Evolutionary conservation across 2,113 vertebrate species (phyloP).

Genomic region (Prochilodus magdalenae): DNA sequence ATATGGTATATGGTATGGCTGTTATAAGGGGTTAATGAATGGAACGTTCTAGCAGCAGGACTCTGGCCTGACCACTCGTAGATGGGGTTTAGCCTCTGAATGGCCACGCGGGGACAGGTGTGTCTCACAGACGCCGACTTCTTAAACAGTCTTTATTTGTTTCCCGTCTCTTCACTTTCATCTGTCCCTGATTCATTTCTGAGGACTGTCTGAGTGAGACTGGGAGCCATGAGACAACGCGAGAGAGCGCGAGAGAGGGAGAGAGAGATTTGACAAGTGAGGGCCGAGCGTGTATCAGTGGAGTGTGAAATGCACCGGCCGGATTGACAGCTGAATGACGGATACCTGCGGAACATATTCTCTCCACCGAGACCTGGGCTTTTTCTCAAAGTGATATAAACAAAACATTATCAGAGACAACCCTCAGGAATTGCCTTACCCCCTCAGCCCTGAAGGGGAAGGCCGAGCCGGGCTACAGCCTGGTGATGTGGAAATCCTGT

Average conservation of each 20-base stretch:
- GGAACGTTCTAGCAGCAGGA: neutral
- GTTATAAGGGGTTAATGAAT: no score
- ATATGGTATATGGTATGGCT: no score
- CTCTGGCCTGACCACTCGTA: neutral
- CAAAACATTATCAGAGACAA: constrained; percentile 70
- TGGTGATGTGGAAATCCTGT: constrained; percentile 66
- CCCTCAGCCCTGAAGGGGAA: constrained; percentile 30
- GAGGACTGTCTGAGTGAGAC: constrained; percentile 53
- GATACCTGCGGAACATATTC: constrained; percentile 83
- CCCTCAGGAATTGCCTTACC: constrained; percentile 62
- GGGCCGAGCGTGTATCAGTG: constrained; percentile 74
- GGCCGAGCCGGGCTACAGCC: constrained; percentile 57
- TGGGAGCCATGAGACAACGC: constrained; percentile 47
- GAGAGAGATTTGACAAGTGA: constrained; percentile 54
- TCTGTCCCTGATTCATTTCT: constrained; percentile 14
- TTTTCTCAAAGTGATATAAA: constrained; percentile 69
- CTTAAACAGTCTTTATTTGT: constrained; percentile 15
- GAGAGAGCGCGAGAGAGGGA: constrained; percentile 9
- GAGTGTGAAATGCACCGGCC: constrained; percentile 79
- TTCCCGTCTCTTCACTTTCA: constrained; percentile 19
- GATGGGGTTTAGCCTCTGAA: neutral
- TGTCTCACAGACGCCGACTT: neutral
- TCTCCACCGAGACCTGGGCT: constrained; percentile 70
- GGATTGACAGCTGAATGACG: constrained; percentile 80
- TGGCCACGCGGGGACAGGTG: neutral